phyloP scores from a whole-genome alignment of 2,113 vertebrate genomes.

The Osmerus mordax region DNA sequence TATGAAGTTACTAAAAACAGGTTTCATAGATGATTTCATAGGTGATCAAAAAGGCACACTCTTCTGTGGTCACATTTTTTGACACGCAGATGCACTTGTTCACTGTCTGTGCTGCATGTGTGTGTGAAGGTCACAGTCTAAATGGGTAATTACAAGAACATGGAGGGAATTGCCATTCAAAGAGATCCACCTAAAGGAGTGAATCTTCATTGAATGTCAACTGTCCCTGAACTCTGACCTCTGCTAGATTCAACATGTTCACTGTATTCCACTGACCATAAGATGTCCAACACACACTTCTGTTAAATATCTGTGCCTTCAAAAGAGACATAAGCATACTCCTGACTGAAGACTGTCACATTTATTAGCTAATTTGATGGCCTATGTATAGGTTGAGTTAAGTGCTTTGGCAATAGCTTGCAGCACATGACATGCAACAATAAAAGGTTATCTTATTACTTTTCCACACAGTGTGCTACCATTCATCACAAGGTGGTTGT shows the following conservation, averaged over 20 bases:
- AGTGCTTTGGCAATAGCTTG: conserved; percentile 14
- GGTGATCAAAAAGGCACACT: no score
- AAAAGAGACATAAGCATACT: conserved; percentile 12
- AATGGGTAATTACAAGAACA: neutral
- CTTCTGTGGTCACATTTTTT: no score
- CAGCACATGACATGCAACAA: conserved; percentile 17
- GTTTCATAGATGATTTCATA: no score
- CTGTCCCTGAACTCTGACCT: neutral
- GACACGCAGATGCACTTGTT: no score
- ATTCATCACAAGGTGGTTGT: no score
- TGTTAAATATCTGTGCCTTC: conserved; percentile 6
- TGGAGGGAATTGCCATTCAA: no score
- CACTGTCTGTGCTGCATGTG: no score
- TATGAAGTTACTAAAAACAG: no score
- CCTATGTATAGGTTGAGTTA: conserved; percentile 8
- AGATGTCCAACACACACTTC: conserved; percentile 1
- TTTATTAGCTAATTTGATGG: conserved; percentile 30
- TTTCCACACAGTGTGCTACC: neutral
- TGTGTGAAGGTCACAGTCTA: neutral
- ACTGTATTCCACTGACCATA: neutral
- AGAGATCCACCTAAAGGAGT: no score
- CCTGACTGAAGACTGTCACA: conserved; percentile 11
- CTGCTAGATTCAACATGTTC: neutral
- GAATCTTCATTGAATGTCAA: neutral
- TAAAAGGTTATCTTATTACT: conserved; percentile 22